Evolutionary conservation across 2,113 vertebrate genomes (phyloP).

Genomic region (Rhabdomys dilectus): DNA sequence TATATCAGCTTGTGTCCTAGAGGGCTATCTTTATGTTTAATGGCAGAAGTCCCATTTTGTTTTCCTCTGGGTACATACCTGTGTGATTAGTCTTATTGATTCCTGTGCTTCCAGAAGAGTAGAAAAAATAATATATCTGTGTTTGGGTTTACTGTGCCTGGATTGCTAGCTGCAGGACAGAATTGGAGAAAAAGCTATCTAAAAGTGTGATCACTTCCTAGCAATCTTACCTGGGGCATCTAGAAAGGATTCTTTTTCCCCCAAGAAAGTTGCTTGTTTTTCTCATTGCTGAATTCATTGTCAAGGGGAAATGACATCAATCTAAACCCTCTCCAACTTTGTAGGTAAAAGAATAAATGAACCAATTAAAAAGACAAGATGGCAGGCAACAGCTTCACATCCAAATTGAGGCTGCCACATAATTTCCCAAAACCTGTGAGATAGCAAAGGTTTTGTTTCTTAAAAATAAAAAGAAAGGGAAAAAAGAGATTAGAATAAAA

Average conservation of each 20-base stretch:
- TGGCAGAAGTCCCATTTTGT: conserved; percentile 56
- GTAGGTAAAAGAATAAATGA: conserved; percentile 43
- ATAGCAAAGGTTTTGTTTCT: conserved; percentile 46
- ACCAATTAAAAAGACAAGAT: not conserved
- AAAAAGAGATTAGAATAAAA: not conserved
- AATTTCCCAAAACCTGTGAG: conserved; percentile 28
- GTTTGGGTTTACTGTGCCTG: not conserved
- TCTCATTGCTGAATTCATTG: conserved; percentile 24
- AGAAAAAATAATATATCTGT: conserved; percentile 50
- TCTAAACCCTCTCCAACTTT: not conserved
- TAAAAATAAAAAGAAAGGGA: not conserved
- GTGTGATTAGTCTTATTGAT: conserved; percentile 48
- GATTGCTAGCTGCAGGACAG: conserved; percentile 26
- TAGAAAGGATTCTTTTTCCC: not conserved
- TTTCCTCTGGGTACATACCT: conserved; percentile 32
- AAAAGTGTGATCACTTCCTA: conserved; percentile 65
- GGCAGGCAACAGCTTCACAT: not conserved
- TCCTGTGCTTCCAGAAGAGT: conserved; percentile 24
- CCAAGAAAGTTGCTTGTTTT: not conserved
- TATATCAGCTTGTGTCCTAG: conserved; percentile 2
- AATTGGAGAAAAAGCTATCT: conserved; percentile 32
- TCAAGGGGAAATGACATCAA: conserved; percentile 44
- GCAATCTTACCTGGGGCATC: conserved; percentile 56
- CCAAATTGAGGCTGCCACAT: not conserved
- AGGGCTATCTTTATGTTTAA: not conserved